A percentile compares a stretch with the other conserved stretches of the same genome.
These are phyloP conservation scores for Drosophila quadrilineata DNA, from an alignment of 1,140 invertebrate genomes.

Conservation along the genomic window DNA sequence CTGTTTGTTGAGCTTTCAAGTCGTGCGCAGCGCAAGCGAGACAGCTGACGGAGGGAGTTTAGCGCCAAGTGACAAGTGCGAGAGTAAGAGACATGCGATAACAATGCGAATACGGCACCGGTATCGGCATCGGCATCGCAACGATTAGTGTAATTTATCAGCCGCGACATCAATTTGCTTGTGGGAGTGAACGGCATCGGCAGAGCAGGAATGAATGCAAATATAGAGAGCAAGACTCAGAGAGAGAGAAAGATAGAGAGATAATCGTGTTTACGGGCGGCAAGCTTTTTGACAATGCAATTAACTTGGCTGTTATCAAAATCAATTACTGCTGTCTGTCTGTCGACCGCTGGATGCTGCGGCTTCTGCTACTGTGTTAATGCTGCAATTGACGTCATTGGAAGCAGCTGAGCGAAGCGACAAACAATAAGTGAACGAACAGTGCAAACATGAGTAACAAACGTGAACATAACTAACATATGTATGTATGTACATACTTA, in stretches of 20 bases:
- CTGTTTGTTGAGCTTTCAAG: constrained; percentile 26
- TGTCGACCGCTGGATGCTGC: too few species aligned
- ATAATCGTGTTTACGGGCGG: neutral
- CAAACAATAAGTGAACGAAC: too few species aligned
- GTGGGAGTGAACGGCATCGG: constrained; percentile 28
- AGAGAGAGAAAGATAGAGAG: neutral
- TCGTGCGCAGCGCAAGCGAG: constrained; percentile 24
- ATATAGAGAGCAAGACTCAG: neutral
- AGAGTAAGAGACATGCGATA: neutral
- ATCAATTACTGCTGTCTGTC: constrained; percentile 57
- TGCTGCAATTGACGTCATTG: constrained; percentile 42
- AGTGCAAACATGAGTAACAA: too few species aligned
- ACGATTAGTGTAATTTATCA: constrained; percentile 72
- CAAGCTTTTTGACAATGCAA: constrained; percentile 65
- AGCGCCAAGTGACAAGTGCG: too few species aligned
- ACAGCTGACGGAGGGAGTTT: neutral
- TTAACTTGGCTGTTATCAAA: constrained; percentile 67
- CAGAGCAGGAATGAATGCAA: too few species aligned
- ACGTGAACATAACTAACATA: constrained; percentile 57
- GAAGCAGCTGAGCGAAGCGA: constrained; percentile 14
- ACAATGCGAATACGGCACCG: neutral
- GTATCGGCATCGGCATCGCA: constrained; percentile 13
- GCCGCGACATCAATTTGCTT: constrained; percentile 51
- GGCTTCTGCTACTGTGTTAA: constrained; percentile 22
- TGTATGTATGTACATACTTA: constrained; percentile 6